Percentiles rank a stretch among this genome's conserved stretches.
Conservation (phyloP, 2,113 vertebrate genomes). For the Malurus cyaneus region DNA sequence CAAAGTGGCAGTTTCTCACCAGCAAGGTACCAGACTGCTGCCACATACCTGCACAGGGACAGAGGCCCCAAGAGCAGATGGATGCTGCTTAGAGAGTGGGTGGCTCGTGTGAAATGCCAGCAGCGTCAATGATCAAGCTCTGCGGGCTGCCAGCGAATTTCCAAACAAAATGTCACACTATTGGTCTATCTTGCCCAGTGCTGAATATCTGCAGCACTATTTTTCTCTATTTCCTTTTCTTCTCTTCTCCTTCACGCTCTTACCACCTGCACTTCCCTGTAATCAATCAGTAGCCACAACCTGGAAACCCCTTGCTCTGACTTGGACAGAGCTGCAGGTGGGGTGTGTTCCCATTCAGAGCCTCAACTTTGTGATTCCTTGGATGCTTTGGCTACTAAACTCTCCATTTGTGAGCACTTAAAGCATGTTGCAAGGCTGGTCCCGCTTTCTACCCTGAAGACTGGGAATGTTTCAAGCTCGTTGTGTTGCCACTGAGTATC, state of each 20-base stretch:
- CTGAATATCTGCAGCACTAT: background rate
- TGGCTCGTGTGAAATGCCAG: background rate
- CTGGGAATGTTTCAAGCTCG: background rate
- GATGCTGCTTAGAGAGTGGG: background rate
- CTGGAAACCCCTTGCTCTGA: background rate
- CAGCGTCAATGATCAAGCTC: rapidly evolving
- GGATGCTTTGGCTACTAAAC: background rate
- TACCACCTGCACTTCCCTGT: background rate
- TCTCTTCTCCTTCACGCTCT: background rate
- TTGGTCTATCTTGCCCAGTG: background rate
- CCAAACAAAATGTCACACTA: background rate
- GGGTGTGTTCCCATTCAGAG: background rate
- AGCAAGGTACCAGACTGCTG: background rate
- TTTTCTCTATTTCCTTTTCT: background rate
- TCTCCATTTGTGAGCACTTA: background rate
- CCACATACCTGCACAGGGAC: background rate
- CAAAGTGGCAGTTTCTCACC: background rate
- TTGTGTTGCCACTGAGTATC: background rate
- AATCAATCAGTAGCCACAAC: background rate
- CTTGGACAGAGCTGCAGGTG: background rate
- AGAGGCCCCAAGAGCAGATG: rapidly evolving
- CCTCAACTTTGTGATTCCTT: background rate
- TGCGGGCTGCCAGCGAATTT: background rate
- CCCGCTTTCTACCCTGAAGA: background rate
- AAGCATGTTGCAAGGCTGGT: background rate